Evolutionary conservation across 2,797 vertebrate species (phyloP).

Genomic region (Gila robusta): DNA sequence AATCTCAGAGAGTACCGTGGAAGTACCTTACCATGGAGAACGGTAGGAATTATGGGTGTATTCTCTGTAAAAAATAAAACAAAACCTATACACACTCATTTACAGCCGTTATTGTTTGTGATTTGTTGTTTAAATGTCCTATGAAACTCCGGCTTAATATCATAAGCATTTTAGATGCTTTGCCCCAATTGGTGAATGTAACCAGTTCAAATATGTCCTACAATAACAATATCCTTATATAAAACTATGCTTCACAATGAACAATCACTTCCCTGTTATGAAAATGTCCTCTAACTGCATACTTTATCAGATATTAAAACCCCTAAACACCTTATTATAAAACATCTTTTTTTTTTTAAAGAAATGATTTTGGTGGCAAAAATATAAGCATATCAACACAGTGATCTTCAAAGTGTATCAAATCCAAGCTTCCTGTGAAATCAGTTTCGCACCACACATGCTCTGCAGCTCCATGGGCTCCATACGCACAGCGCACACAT

Average conservation of each 20-base stretch:
- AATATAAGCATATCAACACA: constrained; percentile 72
- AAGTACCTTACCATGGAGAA: constrained; percentile 23
- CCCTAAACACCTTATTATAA: constrained; percentile 70
- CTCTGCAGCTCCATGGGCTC: constrained; percentile 65
- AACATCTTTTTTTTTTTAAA: constrained; percentile 58
- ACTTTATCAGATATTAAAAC: constrained; percentile 67
- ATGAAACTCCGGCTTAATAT: not conserved
- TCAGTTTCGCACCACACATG: constrained; percentile 75
- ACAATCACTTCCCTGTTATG: constrained; percentile 64
- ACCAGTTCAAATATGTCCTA: constrained; percentile 18
- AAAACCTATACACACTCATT: constrained; percentile 36
- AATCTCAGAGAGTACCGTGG: constrained; percentile 26
- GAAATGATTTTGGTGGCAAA: constrained; percentile 70
- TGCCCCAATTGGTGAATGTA: constrained; percentile 3
- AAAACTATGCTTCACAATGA: constrained; percentile 49
- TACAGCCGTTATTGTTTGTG: constrained; percentile 8
- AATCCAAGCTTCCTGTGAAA: constrained; percentile 77
- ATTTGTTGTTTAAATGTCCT: constrained; percentile 1
- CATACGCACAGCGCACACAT: constrained; percentile 21
- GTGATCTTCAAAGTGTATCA: constrained; percentile 73
- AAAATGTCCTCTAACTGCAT: constrained; percentile 59
- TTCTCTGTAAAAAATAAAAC: constrained; percentile 26
- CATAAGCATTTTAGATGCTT: not conserved
- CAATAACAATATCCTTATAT: constrained; percentile 42
- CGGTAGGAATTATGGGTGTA: constrained; percentile 1